Evolutionary conservation across 2,113 vertebrate species (phyloP).

Genomic region (Rhodinocichla rosea): DNA sequence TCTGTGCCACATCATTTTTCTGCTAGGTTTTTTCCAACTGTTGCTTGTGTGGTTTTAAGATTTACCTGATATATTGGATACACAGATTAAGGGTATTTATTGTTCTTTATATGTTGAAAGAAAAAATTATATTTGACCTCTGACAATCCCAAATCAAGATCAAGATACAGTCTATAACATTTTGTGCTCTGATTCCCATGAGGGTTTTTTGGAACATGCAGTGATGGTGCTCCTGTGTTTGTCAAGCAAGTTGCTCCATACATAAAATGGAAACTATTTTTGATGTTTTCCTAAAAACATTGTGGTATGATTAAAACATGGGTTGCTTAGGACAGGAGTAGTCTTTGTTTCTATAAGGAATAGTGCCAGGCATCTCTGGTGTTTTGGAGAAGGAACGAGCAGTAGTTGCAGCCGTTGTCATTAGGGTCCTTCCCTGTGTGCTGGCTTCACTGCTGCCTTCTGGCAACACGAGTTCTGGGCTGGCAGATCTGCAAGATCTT

Average conservation of each 20-base stretch:
- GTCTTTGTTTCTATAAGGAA: neutral
- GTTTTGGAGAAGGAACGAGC: neutral
- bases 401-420: rapidly evolving
- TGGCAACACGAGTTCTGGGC: rapidly evolving
- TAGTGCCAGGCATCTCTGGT: neutral
- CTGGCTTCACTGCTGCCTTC: neutral
- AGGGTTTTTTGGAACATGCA: neutral
- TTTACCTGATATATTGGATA: neutral
- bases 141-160: neutral
- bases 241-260: neutral
- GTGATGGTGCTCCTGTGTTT: neutral
- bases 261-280: neutral
- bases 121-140: neutral
- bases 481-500: neutral
- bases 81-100: neutral
- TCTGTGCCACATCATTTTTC: neutral
- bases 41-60: neutral
- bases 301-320: neutral
- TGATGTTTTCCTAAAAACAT: neutral
- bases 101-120: neutral
- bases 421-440: neutral
- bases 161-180: neutral
- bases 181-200: neutral
- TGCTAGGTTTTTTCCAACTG: neutral
- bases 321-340: neutral